Evolutionary conservation across 2,113 vertebrate species (phyloP).

Genomic region (Bambusicola thoracicus): DNA sequence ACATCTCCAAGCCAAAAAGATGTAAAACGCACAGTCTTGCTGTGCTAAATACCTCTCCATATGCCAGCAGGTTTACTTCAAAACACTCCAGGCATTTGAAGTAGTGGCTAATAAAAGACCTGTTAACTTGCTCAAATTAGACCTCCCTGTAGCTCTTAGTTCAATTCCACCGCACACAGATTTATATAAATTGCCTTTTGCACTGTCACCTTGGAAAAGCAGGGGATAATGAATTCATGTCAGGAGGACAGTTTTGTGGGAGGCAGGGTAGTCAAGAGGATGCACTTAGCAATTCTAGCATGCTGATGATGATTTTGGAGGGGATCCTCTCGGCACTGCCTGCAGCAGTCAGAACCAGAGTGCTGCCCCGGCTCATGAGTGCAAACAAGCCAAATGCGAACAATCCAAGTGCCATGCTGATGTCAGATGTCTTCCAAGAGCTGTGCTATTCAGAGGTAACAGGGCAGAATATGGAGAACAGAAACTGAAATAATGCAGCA

Average conservation of each 20-base stretch:
- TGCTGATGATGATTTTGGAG: accelerated
- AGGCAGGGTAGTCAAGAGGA: not conserved
- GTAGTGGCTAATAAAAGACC: not conserved
- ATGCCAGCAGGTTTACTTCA: not conserved
- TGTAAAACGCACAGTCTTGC: not conserved
- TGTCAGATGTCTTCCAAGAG: not conserved
- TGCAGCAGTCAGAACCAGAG: accelerated
- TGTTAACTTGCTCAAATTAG: not conserved
- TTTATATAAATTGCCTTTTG: not conserved
- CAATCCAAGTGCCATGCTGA: not conserved
- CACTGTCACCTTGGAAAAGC: not conserved
- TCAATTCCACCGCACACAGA: not conserved
- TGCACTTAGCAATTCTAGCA: not conserved
- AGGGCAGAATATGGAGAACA: not conserved
- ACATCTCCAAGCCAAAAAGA: not conserved
- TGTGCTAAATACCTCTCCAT: not conserved
- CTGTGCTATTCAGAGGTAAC: accelerated
- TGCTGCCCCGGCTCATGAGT: accelerated
- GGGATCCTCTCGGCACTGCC: not conserved
- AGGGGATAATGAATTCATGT: not conserved
- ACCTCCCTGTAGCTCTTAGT: not conserved
- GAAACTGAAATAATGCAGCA: not conserved
- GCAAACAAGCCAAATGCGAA: accelerated
- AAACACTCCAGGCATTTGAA: not conserved
- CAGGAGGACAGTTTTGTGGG: not conserved